Base-by-base conservation (phyloP, 92 coral and sea anemone species). In the Phenganax marumi region DNA sequence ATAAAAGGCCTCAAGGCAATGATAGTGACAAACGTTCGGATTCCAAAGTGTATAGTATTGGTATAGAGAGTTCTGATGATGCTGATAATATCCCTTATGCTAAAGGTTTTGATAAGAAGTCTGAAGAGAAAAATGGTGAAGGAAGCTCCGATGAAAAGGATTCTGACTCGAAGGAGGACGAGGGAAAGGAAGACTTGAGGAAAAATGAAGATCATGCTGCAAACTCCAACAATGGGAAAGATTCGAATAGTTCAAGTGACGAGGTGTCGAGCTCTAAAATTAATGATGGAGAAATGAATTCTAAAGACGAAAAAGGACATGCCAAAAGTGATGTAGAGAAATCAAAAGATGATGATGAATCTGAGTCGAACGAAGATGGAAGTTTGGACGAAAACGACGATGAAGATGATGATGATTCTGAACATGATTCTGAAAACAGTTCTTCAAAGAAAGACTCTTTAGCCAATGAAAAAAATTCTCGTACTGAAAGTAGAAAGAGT, bases 141-240 rank as follows among this genome's bases (percentile, higher is more conserved):
- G 18, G 18, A n/a, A 58, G 4, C 50, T 52, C 22, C 75, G 76
- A 43, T 79, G 77, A 26, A 11, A 65, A 14, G 81, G 82, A 61
- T 55, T 80, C 76, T 73, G 69, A 62, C 71, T 69, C 21, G 50
- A 43, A n/a, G 57, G 49, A 25, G 55, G 14, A 50, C 50, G 60
- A 50, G 46, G 62, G 16, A 8, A 12, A 7, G 8, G 54, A 58
- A 58, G 61, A 50, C 10, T 46, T 39, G 46, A 50, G n/a, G 33
- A 46, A 23, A 75, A 13, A 66, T 43, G 68, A 75, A 12, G 43
- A 10, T 75, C 13, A 53, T 10, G 50, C 60, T 10, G 46, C 54
- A 8, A 71, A 43, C 60, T 79, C 89, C 7, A 85, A 84, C 33
- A 80, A 80, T 14, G 91, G 72, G 8, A 79, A 81, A 39, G 83